Conservation (phyloP, 2,888 invertebrate species). For the Melanargia galathea region DNA sequence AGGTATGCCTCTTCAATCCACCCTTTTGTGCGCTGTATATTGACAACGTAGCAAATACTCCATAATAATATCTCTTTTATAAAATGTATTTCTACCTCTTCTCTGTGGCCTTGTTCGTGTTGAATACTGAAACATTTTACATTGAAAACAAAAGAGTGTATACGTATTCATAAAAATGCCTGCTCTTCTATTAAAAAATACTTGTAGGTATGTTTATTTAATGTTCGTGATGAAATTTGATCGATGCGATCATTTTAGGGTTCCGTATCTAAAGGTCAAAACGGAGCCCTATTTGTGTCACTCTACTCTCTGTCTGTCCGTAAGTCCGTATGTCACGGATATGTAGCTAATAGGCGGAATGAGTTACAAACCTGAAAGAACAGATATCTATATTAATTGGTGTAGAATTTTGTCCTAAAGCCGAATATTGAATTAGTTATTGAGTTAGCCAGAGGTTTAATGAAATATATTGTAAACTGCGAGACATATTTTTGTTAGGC, state of each 20-base stretch:
- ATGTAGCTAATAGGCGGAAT: too few species aligned
- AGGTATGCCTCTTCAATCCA: background rate
- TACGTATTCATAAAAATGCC: background rate
- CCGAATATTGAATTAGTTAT: too few species aligned
- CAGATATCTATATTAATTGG: background rate
- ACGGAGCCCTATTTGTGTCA: too few species aligned
- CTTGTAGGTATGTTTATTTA: too few species aligned
- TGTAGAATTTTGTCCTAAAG: too few species aligned
- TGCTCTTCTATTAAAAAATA: background rate
- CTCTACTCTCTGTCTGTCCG: too few species aligned
- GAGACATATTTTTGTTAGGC: background rate
- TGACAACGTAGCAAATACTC: slow-evolving; percentile 1
- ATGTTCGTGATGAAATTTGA: too few species aligned
- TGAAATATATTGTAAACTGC: background rate
- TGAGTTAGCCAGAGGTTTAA: background rate
- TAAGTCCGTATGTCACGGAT: too few species aligned
- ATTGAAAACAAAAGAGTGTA: background rate
- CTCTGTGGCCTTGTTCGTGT: background rate
- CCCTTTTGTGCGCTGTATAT: slow-evolving; percentile 4
- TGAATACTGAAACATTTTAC: slow-evolving; percentile 2
- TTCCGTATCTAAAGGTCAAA: too few species aligned
- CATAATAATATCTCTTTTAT: slow-evolving; percentile 2
- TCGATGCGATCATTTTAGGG: background rate
- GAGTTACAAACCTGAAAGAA: background rate
- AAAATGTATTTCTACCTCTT: slow-evolving; percentile 4